Evolutionary conservation across 2,113 vertebrate genomes (phyloP).

Genomic region (Ornithorhynchus anatinus): DNA sequence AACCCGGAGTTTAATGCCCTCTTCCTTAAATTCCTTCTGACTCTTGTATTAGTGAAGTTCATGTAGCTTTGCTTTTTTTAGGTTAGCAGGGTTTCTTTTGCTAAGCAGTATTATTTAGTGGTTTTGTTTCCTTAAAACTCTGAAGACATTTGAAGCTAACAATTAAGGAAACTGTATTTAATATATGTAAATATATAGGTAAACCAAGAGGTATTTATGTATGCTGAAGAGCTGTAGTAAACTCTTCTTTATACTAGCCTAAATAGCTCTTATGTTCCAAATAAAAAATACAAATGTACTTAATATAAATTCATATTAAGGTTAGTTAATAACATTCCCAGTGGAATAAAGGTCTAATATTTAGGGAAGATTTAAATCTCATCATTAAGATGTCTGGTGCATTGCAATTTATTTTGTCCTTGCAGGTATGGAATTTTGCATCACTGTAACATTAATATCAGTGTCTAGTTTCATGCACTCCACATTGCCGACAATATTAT

Average conservation of each 20-base stretch:
- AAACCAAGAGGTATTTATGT: slow-evolving; percentile 3
- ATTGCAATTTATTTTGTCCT: slow-evolving; percentile 48
- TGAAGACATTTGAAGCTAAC: background rate
- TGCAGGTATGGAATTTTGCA: slow-evolving; percentile 30
- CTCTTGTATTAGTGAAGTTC: background rate
- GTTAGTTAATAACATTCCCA: slow-evolving; percentile 51
- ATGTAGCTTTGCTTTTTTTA: background rate
- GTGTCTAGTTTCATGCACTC: slow-evolving; percentile 45
- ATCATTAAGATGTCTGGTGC: slow-evolving; percentile 12
- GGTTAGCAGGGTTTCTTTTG: background rate
- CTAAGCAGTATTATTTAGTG: background rate
- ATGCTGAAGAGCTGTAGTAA: background rate
- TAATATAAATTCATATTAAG: slow-evolving; percentile 45
- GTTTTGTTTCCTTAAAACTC: slow-evolving; percentile 21
- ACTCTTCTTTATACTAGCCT: slow-evolving; percentile 1
- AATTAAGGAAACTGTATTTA: background rate
- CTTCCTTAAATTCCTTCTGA: background rate
- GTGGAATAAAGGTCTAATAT: slow-evolving; percentile 46
- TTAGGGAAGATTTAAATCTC: slow-evolving; percentile 45
- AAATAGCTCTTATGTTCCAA: slow-evolving; percentile 16
- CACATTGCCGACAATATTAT: slow-evolving; percentile 54
- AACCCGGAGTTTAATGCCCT: background rate
- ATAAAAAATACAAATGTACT: slow-evolving; percentile 16
- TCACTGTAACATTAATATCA: slow-evolving; percentile 43
- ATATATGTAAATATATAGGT: background rate